Percentiles rank a stretch among this genome's conserved stretches.
These are phyloP conservation scores for Augiades crinisus DNA, from an alignment of 2,888 invertebrate species.

Conservation along the genomic window DNA sequence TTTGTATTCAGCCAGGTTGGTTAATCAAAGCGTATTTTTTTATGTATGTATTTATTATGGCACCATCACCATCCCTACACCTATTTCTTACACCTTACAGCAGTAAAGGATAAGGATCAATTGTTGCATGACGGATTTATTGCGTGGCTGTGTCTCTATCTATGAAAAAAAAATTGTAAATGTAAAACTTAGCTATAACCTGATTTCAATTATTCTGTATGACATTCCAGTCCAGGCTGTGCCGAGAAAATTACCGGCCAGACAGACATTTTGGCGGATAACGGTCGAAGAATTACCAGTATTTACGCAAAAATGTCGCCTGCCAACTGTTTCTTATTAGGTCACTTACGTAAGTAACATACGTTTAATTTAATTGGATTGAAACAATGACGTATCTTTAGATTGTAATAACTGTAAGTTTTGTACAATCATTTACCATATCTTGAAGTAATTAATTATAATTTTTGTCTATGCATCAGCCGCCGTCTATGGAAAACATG, in stretches of 20 bases:
- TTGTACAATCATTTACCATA: no score
- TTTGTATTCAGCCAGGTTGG: no score
- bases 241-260: not conserved
- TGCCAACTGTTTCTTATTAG: slow-evolving; percentile 1
- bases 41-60: no score
- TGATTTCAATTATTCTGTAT: not conserved
- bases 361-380: slow-evolving; percentile 1
- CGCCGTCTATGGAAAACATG: slow-evolving; percentile 21
- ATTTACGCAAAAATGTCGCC: slow-evolving; percentile 4
- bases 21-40: no score
- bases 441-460: not conserved
- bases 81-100: no score
- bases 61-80: no score
- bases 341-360: not conserved
- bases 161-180: no score
- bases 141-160: no score
- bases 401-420: not conserved
- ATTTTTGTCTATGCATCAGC: no score
- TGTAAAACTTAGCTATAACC: no score
- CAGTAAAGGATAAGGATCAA: no score
- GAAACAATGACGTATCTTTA: not conserved
- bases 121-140: no score
- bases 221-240: not conserved
- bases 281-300: slow-evolving; percentile 32
- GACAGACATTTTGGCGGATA: slow-evolving; percentile 2